Evolutionary conservation across 2,797 vertebrate species (phyloP).

Genomic region (Acrossocheilus fasciatus): DNA sequence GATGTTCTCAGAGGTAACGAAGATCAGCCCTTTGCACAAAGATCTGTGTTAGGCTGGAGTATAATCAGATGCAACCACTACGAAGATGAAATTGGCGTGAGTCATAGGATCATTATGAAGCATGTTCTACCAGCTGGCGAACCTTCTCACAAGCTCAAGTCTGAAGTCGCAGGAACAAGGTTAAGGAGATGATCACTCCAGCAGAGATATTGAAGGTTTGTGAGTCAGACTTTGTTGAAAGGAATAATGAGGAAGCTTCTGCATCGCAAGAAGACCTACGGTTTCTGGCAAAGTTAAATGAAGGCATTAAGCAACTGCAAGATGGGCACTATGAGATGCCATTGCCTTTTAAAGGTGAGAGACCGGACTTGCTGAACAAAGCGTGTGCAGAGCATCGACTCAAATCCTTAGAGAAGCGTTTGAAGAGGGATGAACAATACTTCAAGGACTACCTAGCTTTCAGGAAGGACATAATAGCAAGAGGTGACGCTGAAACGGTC

Average conservation of each 20-base stretch:
- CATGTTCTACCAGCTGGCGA: neutral
- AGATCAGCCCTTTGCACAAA: slow-evolving; percentile 20
- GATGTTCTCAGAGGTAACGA: neutral
- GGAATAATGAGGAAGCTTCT: neutral
- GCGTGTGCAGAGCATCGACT: slow-evolving; percentile 12
- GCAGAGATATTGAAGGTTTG: slow-evolving; percentile 27
- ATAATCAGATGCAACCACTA: neutral
- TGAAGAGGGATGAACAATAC: slow-evolving; percentile 37
- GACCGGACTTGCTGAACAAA: slow-evolving; percentile 15
- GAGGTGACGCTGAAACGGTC: slow-evolving; percentile 43
- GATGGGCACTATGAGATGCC: slow-evolving; percentile 30
- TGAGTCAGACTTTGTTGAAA: slow-evolving; percentile 37
- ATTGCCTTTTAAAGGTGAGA: slow-evolving; percentile 33
- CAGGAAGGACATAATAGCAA: slow-evolving; percentile 40
- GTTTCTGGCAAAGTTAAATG: slow-evolving; percentile 21
- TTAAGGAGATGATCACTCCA: slow-evolving; percentile 43
- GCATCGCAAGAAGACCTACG: slow-evolving; percentile 30
- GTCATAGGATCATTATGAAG: slow-evolving; percentile 16
- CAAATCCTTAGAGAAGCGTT: slow-evolving; percentile 13
- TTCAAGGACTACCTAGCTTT: slow-evolving; percentile 35
- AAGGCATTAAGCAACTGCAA: slow-evolving; percentile 8
- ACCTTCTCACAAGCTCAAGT: neutral
- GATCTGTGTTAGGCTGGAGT: slow-evolving; percentile 8
- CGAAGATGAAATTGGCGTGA: neutral
- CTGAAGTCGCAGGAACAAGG: slow-evolving; percentile 1